phyloP scores from a whole-genome alignment of 2,888 invertebrate genomes.

The Marronus borbonicus region DNA sequence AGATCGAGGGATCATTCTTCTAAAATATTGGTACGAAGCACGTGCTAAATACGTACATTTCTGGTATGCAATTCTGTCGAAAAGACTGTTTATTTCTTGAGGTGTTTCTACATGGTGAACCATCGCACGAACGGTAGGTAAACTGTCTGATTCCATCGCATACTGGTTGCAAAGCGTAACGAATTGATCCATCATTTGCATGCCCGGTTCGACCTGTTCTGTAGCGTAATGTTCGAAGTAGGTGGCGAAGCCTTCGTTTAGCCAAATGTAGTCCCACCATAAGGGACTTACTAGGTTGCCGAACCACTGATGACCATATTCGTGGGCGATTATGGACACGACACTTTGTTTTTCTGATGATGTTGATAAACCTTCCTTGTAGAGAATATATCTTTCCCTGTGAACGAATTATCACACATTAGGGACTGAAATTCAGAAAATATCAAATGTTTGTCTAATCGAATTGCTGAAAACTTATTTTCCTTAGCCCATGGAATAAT shows the following conservation, averaged over 20 bases:
- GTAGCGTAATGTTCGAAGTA: constrained; percentile 72
- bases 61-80: constrained; percentile 41
- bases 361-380: constrained; percentile 58
- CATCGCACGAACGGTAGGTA: constrained; percentile 72
- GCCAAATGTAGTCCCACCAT: constrained; percentile 79
- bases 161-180: constrained; percentile 68
- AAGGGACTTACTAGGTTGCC: constrained; percentile 78
- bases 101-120: constrained; percentile 66
- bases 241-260: constrained; percentile 81
- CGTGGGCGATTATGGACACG: constrained; percentile 75
- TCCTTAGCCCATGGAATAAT: too few species aligned
- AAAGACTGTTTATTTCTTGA: constrained; percentile 8
- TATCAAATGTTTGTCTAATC: too few species aligned
- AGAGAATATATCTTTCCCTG: constrained; percentile 45
- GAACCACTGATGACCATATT: constrained; percentile 82
- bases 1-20: too few species aligned
- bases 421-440: background rate
- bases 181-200: constrained; percentile 46
- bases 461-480: too few species aligned
- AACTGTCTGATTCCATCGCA: constrained; percentile 74
- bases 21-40: too few species aligned
- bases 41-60: constrained; percentile 9
- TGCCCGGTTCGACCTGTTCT: constrained; percentile 60
- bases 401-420: background rate
- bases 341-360: constrained; percentile 71